Conservation (phyloP, 2,888 invertebrate species). For the Hyalella azteca region DNA sequence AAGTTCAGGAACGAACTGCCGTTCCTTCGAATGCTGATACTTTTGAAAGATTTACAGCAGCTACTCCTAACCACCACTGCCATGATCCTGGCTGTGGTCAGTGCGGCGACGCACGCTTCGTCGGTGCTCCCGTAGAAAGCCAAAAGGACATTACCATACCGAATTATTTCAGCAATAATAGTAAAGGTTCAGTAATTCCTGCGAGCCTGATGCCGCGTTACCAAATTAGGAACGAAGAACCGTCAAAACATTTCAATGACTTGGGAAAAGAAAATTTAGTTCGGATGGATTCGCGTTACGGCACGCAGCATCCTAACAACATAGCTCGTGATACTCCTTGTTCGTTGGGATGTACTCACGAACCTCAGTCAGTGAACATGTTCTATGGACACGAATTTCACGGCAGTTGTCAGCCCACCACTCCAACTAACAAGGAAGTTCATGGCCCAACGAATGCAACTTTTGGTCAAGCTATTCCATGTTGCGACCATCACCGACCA, state of each 20-base stretch:
- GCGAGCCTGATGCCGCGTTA: constrained; percentile 10
- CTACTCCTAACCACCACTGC: background rate
- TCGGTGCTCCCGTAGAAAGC: background rate
- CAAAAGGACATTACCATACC: constrained; percentile 27
- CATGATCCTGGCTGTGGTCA: background rate
- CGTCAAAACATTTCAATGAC: background rate
- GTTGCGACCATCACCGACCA: background rate
- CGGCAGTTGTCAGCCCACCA: background rate
- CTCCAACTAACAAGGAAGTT: background rate
- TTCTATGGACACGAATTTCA: background rate
- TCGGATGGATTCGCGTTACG: background rate
- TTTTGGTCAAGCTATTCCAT: background rate
- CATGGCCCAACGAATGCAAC: background rate
- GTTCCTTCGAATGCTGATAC: background rate
- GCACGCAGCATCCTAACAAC: background rate
- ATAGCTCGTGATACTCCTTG: background rate
- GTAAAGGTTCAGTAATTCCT: constrained; percentile 16
- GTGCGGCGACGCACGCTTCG: background rate
- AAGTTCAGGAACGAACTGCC: background rate
- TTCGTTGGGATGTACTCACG: background rate
- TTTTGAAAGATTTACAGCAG: background rate
- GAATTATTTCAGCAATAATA: constrained; percentile 35
- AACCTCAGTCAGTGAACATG: background rate
- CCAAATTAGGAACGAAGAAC: background rate
- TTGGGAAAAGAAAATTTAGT: background rate